Base-by-base conservation (phyloP, 2,113 vertebrate genomes). In the Dipodomys spectabilis region DNA sequence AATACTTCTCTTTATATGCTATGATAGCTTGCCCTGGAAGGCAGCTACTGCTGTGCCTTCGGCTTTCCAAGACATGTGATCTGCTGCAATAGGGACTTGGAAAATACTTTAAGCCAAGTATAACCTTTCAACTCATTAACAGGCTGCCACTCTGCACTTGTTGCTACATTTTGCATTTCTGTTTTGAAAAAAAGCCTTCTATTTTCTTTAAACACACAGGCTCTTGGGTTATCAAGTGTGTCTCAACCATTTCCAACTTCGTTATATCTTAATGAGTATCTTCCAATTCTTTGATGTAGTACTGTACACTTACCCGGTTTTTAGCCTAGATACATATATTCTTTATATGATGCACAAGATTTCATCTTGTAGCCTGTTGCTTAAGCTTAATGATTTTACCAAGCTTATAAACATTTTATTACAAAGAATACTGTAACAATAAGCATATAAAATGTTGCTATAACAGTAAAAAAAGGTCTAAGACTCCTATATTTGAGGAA, bases 381-480 rank as follows among this genome's bases (percentile, higher is more conserved):
- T 82, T 86, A 75, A 82, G 79, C 28, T 35, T 65, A 49, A 67
- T 72, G 81, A 91, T 82, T 88, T 74, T 86, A 28, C 3, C 25
- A 12, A 79, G 9, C 35, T 71, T 81, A 69, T 89, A 93, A 88
- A 82, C 45, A 69, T 78, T 91, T 94, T 94, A 91, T 88, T 88
- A 80, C 45, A 18, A 75, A 4, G 49, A 49, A 25, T 83, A 71
- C n/a, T 90, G 7, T 84, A 90, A 74, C 22, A 72, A 72, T 82
- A 69, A 22, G 74, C 60, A 89, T 69, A 39, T 7, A 60, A 90
- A 64, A 79, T 69, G 45, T 65, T 93, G 22, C 32, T 39, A 45
- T 88, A 85, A 90, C 30, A 68, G 25, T 88, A 91, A 96, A 91
- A 91, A 95, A 82, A 90, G 81, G 39, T 64, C 94, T 93, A 94